A percentile compares a stretch with the other conserved stretches of the same genome.
Evolutionary conservation across 2,888 invertebrate genomes (phyloP).

Genomic region (Schizotus pectinicornis): DNA sequence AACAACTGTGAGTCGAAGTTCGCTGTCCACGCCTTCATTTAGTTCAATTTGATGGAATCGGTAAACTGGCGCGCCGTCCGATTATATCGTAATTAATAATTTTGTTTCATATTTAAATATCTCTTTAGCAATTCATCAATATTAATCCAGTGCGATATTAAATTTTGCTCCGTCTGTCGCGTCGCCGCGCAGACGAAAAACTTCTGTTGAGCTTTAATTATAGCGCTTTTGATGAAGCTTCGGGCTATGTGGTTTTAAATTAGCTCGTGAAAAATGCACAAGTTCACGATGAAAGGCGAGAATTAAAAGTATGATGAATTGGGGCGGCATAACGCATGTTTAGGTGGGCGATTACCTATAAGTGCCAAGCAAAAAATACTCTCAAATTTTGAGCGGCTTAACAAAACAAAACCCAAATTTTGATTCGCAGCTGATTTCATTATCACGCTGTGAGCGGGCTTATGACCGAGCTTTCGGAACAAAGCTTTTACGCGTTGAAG

Average conservation of each 20-base stretch:
- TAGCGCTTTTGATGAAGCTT: constrained; percentile 40
- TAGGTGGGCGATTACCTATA: not conserved
- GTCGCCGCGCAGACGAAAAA: not conserved
- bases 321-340: not conserved
- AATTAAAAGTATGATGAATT: not conserved
- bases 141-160: not conserved
- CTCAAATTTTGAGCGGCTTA: not conserved
- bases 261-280: constrained; percentile 43
- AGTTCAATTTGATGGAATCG: not conserved
- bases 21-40: not conserved
- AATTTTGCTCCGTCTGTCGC: no score
- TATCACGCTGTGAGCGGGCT: no score
- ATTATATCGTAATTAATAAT: not conserved
- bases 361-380: not conserved
- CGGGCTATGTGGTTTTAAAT: constrained; percentile 43
- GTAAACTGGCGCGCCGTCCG: not conserved
- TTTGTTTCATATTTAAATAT: not conserved
- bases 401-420: not conserved
- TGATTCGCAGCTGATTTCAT: no score
- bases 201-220: constrained; percentile 34
- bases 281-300: not conserved
- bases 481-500: no score
- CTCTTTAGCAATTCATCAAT: constrained; percentile 6
- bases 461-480: no score
- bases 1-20: not conserved